Base-by-base conservation (phyloP, 2,797 vertebrate genomes). In the Microtus agrestis region DNA sequence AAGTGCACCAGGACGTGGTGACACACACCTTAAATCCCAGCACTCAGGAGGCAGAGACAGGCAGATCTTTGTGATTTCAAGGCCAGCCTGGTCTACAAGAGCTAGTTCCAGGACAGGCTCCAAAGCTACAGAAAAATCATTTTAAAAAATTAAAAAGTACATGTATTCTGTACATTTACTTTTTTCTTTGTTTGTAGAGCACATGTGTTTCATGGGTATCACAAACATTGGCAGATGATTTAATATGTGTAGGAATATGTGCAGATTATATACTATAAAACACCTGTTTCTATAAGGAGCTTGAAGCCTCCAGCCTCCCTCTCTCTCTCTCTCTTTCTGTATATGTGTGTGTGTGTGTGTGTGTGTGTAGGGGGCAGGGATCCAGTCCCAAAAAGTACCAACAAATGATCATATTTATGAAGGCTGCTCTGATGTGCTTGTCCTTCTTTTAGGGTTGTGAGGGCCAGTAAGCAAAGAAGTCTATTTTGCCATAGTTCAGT, bases 1-100 rank as follows among this genome's bases (percentile, higher is more conserved):
- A 51, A 29, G n/a, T 3, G 3, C 21, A 0, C 56, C 56, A 1
- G 56, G 21, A 21, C 8, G 0, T 59, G 7, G 19, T 59, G 56
- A 1, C 21, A 0, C 56, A 59, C 7, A 1, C 56, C 19, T 59
- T 59, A 2, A 59, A 59, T 59, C 21, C 21, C 56, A 59, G 56
- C 21, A 59, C 7, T 23, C 21, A 23, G 56, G 56, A 59, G 56
- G 6, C 21, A 59, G 21, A 59, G 21, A 3, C 21, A 59, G 19
- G 56, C 6, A 2, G 56, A 59, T 59, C 56, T 59, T 23, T 59
- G 56, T 59, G 56, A 59, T 21, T 59, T 59, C 21, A 59, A 59
- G 21, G 56, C 56, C 21, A 59, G 56, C 21, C 19, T 59, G 56
- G 56, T 59, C 56, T 59, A 56, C 6, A 56, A 56, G 56, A 56